Evolutionary conservation across 2,797 vertebrate species (phyloP).

Genomic region (Ptychadena robeensis): DNA sequence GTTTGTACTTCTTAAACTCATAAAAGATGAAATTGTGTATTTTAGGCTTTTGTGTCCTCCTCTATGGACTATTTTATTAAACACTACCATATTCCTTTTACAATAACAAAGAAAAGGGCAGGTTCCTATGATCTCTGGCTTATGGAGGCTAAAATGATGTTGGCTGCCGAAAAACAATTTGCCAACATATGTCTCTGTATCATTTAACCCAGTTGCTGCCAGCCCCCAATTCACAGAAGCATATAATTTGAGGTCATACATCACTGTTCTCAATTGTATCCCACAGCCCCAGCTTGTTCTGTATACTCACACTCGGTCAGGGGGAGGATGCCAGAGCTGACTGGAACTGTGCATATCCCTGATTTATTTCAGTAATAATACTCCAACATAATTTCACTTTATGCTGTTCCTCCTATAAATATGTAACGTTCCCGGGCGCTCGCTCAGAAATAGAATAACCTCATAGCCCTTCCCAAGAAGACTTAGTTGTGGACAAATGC

Average conservation of each 20-base stretch:
- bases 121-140: neutral
- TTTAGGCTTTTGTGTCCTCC: too few relatives aligned
- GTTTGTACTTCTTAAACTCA: too few relatives aligned
- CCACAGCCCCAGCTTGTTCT: conserved; percentile 41
- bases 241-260: neutral
- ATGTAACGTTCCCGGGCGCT: conserved; percentile 59
- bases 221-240: neutral
- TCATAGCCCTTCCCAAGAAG: conserved; percentile 57
- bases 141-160: neutral
- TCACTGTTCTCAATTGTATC: conserved; percentile 13
- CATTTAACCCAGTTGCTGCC: neutral
- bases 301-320: conserved; percentile 45
- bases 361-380: conserved; percentile 63
- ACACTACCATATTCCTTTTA: neutral
- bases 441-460: conserved; percentile 59
- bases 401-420: conserved; percentile 61
- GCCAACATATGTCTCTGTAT: neutral
- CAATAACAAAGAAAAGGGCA: neutral
- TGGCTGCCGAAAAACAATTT: neutral
- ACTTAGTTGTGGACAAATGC: conserved; percentile 24
- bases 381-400: conserved; percentile 61
- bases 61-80: too few relatives aligned
- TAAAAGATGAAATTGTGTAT: too few relatives aligned
- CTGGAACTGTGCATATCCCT: conserved; percentile 56
- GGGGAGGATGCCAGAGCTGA: conserved; percentile 52